Base-by-base conservation (phyloP, 2,113 vertebrate genomes). In the Shinisaurus crocodilurus region DNA sequence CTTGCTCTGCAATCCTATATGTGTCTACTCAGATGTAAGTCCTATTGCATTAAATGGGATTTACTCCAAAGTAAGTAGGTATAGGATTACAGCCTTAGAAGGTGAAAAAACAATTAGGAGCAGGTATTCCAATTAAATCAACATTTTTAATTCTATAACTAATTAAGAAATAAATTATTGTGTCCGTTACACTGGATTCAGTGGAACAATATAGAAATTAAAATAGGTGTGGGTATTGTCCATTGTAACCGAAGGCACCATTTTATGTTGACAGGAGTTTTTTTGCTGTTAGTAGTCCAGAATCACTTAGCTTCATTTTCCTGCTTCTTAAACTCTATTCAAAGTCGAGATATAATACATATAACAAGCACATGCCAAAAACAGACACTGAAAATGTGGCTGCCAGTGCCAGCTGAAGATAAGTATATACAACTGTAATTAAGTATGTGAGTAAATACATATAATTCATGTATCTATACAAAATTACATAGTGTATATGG, bases 381-480 rank as follows among this genome's bases (percentile, higher is more conserved):
- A 57, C 3, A 37, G 72, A 84, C 90, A 45, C 65, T 82, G 76
- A 85, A 93, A 88, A n/a, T 3, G 74, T n/a, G n/a, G n/a, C n/a
- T n/a, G n/a, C 5, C 0, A 74, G 10, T 27, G 87, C 23, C 89
- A 84, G 8, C 63, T 63, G 70, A 69, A 63, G 63, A 40, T 50
- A 29, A 2, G 0, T 1, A 32, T 32, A 5, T 32, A 2, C 0
- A 90, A 82, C 67, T 72, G 89, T 3, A 54, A 10, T 86, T 88
- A 86, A 1, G 57, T 37, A 37, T 8, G 0, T 6, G 32, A 1
- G 0, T 72, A 76, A 45, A 32, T 15, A 2, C 1, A 18, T 60
- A 60, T 45, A 86, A 82, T 72, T 85, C 79, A n/a, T 7, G 0
- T 89, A 81, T 87, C 79, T 82, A 25, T 74, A 82, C 81, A 80